These are phyloP conservation scores for Acanthoscelides obtectus DNA, from an alignment of 2,888 invertebrate species.

Conservation along the genomic window DNA sequence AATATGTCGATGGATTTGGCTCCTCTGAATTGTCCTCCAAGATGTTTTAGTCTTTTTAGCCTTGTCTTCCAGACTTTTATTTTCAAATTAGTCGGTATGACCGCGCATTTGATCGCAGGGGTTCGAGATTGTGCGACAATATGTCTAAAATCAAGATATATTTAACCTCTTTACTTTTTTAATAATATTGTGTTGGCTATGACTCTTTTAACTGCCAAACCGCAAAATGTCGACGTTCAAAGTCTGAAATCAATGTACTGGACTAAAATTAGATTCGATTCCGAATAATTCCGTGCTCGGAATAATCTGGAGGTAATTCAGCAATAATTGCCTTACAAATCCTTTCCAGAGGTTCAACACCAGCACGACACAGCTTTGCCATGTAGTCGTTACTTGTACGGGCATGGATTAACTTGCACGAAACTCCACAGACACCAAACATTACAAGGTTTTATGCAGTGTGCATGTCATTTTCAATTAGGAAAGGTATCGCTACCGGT, in stretches of 20 bases:
- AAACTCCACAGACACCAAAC: neutral
- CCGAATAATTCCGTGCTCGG: neutral
- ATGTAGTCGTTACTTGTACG: neutral
- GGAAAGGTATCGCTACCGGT: neutral
- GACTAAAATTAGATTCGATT: neutral
- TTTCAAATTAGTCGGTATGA: too few species aligned
- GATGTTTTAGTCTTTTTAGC: too few species aligned
- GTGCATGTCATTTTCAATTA: neutral
- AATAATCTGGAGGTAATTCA: neutral
- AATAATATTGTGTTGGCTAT: too few species aligned
- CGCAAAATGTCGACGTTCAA: neutral
- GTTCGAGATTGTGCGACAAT: too few species aligned
- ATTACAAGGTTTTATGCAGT: neutral
- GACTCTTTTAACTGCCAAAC: neutral
- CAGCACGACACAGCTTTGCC: neutral
- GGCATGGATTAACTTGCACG: neutral
- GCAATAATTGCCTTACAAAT: neutral
- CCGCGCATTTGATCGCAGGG: too few species aligned
- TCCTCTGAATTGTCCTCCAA: too few species aligned
- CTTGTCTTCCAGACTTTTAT: too few species aligned
- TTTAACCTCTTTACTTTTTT: too few species aligned
- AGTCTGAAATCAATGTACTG: neutral
- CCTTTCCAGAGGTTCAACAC: neutral
- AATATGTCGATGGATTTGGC: too few species aligned
- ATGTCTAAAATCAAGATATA: too few species aligned